Evolutionary conservation across 2,113 vertebrate genomes (phyloP).

Genomic region (Rhynchomys soricoides): DNA sequence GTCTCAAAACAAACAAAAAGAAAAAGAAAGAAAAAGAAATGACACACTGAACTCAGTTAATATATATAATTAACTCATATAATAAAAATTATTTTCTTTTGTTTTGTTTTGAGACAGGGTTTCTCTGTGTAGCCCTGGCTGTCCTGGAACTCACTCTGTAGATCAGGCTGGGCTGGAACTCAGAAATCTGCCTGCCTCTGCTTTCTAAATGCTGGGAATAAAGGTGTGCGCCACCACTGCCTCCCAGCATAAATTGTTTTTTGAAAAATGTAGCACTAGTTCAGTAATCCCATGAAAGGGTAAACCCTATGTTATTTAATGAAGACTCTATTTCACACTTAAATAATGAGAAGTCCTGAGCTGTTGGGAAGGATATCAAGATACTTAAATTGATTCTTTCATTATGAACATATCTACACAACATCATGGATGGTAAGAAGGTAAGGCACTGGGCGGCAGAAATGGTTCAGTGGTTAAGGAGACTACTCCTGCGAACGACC

Average conservation of each 20-base stretch:
- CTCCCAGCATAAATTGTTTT: not conserved
- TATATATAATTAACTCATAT: not conserved
- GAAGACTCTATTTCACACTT: not conserved
- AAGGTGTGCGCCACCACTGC: not conserved
- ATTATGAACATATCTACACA: not conserved
- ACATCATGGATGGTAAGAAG: not conserved
- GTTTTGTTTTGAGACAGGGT: not conserved
- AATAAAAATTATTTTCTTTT: not conserved
- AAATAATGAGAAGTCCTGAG: not conserved
- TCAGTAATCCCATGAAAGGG: not conserved
- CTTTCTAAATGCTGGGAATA: too few species aligned
- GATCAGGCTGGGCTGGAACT: not conserved
- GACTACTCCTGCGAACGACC: not conserved
- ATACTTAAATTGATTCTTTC: not conserved
- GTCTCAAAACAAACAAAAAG: not conserved
- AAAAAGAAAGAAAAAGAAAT: not conserved
- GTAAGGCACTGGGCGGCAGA: not conserved
- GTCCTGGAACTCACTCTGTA: not conserved
- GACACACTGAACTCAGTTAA: too few species aligned
- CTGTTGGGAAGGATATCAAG: not conserved
- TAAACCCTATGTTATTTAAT: not conserved
- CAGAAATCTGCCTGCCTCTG: too few species aligned
- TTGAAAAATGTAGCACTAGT: not conserved
- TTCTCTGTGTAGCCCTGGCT: not conserved
- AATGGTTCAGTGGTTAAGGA: not conserved